These are phyloP conservation scores for Epistrophe grossulariae DNA, from an alignment of 2,888 invertebrate species.

Conservation along the genomic window DNA sequence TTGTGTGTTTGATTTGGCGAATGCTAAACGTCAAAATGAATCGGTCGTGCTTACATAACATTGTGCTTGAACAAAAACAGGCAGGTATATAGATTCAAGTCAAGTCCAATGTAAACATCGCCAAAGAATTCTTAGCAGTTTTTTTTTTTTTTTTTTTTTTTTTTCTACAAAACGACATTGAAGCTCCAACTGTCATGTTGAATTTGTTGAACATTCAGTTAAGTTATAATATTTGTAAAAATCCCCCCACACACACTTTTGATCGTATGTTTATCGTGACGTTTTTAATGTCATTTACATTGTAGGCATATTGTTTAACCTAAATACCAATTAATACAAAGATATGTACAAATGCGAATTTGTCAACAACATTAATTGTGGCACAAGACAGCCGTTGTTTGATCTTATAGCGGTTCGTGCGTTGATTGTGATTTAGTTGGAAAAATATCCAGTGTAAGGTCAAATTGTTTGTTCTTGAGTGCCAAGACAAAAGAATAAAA, in stretches of 20 bases:
- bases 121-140: not conserved
- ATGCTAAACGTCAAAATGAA: not conserved
- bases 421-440: conserved; percentile 13
- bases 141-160: not conserved
- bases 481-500: not conserved
- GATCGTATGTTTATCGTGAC: not conserved
- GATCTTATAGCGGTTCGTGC: conserved; percentile 6
- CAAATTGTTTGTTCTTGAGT: not conserved
- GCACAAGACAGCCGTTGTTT: conserved; percentile 5
- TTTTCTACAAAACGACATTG: conserved; percentile 15
- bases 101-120: not conserved
- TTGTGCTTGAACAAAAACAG: not conserved
- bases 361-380: conserved; percentile 21
- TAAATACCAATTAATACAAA: conserved; percentile 21
- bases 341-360: conserved; percentile 25
- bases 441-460: conserved; percentile 17
- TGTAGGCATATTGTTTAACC: conserved; percentile 47
- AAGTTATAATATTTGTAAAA: not conserved
- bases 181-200: not conserved
- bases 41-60: not conserved
- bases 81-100: not conserved
- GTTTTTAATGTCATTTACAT: conserved; percentile 20
- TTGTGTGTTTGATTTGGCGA: not conserved
- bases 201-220: not conserved
- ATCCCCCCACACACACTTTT: conserved; percentile 7